These are phyloP conservation scores for Archips crataeganus DNA, from an alignment of 2,888 invertebrate species.

Conservation along the genomic window DNA sequence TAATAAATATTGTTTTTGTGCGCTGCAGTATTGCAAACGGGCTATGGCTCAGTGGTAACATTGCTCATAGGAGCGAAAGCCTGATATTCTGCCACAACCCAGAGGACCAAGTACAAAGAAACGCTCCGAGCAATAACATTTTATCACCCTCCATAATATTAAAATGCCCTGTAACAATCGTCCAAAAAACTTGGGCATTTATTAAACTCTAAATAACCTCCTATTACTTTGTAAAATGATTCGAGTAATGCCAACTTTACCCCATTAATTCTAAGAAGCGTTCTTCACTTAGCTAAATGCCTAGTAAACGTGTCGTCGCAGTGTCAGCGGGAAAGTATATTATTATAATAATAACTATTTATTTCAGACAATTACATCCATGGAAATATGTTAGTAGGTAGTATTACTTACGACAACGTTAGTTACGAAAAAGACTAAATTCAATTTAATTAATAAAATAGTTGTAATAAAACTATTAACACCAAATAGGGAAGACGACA, in stretches of 20 bases:
- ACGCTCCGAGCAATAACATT: not conserved
- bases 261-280: conserved; percentile 40
- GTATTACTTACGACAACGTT: too few species aligned
- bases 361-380: too few species aligned
- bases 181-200: conserved; percentile 17
- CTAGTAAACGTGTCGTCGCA: conserved; percentile 4
- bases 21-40: too few species aligned
- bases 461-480: too few species aligned
- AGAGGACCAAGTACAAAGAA: not conserved
- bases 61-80: too few species aligned
- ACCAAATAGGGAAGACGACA: too few species aligned
- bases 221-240: conserved; percentile 40
- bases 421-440: too few species aligned
- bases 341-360: not conserved
- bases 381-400: too few species aligned
- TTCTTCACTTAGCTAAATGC: conserved; percentile 34
- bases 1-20: too few species aligned
- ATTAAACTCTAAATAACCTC: conserved; percentile 29
- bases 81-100: too few species aligned
- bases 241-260: conserved; percentile 35
- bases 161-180: conserved; percentile 16
- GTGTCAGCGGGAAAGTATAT: not conserved
- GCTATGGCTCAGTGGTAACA: too few species aligned
- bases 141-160: not conserved
- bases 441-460: too few species aligned